phyloP scores from a whole-genome alignment of 2,113 vertebrate species.

The Syngnathoides biaculeatus region DNA sequence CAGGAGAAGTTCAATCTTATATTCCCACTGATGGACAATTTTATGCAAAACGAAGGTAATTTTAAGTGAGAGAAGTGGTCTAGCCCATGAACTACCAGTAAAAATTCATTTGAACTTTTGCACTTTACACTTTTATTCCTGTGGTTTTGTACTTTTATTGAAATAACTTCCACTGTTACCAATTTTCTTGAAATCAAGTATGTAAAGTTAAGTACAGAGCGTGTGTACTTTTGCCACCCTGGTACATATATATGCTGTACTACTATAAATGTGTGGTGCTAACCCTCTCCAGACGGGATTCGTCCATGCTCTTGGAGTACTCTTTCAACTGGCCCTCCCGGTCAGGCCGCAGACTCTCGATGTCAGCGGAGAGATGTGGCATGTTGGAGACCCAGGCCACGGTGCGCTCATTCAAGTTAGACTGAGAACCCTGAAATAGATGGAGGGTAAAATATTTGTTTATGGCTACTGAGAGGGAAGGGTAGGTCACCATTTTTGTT shows the following conservation, averaged over 20 bases:
- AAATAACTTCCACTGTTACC: no score
- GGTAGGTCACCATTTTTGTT: background rate
- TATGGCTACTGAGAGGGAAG: no score
- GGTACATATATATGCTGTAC: background rate
- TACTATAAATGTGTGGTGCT: slow-evolving; percentile 24
- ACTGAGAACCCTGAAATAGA: slow-evolving; percentile 79
- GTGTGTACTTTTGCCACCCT: background rate
- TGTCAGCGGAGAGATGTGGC: slow-evolving; percentile 94
- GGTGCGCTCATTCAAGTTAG: slow-evolving; percentile 86
- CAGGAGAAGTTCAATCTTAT: no score
- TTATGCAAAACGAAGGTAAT: no score
- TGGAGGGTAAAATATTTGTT: background rate
- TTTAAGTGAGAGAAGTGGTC: no score
- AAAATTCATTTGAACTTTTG: no score
- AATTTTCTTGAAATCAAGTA: no score
- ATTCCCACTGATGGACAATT: no score
- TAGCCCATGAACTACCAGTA: no score
- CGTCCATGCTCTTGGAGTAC: slow-evolving; percentile 96
- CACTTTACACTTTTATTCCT: no score
- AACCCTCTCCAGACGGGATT: slow-evolving; percentile 92
- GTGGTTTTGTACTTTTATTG: no score
- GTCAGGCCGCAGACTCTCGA: slow-evolving; percentile 90
- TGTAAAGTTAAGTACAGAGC: no score
- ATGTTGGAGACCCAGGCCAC: slow-evolving; percentile 98
- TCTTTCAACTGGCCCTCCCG: slow-evolving; percentile 93